Evolutionary conservation across 2,797 vertebrate genomes (phyloP).

Genomic region (Tadarida brasiliensis): DNA sequence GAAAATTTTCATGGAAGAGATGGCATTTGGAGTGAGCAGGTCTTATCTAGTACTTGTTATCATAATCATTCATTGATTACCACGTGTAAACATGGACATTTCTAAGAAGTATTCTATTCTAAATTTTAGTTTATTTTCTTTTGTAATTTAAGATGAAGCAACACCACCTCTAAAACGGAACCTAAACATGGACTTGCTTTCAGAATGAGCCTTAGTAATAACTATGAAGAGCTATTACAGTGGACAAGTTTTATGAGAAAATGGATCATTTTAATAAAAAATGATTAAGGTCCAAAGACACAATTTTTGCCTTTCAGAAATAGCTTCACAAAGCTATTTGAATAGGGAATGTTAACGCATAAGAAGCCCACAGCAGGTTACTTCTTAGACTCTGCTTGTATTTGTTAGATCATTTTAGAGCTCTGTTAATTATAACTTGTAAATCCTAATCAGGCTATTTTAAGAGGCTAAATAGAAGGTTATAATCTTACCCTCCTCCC

Average conservation of each 20-base stretch:
- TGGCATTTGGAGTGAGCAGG: conserved; percentile 8
- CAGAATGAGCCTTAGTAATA: neutral
- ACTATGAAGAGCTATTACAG: neutral
- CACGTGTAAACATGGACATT: conserved; percentile 13
- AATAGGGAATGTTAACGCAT: conserved; percentile 48
- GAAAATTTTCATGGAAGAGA: neutral
- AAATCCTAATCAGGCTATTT: conserved; percentile 38
- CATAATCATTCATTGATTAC: neutral
- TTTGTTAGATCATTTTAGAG: conserved; percentile 60
- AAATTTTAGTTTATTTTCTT: conserved; percentile 42
- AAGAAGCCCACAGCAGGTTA: neutral
- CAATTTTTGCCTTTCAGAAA: conserved; percentile 55
- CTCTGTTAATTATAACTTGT: conserved; percentile 65
- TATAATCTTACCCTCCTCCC: conserved; percentile 32
- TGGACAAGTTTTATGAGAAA: neutral
- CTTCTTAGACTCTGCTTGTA: conserved; percentile 51
- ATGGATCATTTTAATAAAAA: conserved; percentile 34
- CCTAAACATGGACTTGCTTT: conserved; percentile 2
- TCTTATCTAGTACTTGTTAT: neutral
- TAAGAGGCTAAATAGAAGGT: conserved; percentile 69
- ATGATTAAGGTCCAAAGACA: conserved; percentile 27
- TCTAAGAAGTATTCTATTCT: conserved; percentile 27
- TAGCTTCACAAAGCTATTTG: neutral
- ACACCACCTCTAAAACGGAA: neutral
- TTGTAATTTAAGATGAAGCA: conserved; percentile 41